phyloP scores from a whole-genome alignment of 2,113 vertebrate species.

The Lepus americanus region DNA sequence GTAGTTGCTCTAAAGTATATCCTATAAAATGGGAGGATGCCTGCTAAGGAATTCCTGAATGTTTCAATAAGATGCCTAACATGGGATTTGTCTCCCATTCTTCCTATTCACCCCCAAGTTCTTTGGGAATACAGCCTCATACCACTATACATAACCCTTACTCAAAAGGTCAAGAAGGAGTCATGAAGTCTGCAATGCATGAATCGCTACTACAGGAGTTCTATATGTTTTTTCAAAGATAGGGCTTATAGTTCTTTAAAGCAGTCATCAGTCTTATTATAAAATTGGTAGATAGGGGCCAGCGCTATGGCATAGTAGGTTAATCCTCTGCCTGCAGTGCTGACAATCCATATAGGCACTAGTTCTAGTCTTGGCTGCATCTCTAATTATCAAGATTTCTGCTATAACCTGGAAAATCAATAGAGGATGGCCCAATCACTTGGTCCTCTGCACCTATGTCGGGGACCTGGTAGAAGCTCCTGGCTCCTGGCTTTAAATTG shows the following conservation, averaged over 20 bases:
- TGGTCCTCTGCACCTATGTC: no score
- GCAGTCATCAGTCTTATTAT: not conserved
- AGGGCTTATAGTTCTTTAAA: not conserved
- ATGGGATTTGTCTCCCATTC: not conserved
- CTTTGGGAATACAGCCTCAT: not conserved
- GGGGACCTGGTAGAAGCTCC: no score
- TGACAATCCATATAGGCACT: no score
- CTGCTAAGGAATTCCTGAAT: not conserved
- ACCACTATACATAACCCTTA: not conserved
- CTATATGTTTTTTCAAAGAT: not conserved
- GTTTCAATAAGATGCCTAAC: not conserved
- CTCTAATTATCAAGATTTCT: no score
- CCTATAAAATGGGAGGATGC: not conserved
- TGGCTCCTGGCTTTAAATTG: no score
- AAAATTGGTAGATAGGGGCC: not conserved
- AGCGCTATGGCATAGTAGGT: no score
- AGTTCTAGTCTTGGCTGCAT: no score
- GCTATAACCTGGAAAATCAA: no score
- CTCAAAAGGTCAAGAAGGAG: not conserved
- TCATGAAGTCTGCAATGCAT: not conserved
- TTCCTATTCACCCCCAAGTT: not conserved
- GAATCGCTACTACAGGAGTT: not conserved
- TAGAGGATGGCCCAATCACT: no score
- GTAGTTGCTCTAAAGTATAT: not conserved
- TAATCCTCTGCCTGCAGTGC: no score